phyloP scores from a whole-genome alignment of 2,888 invertebrate species.

The Trilocha varians region DNA sequence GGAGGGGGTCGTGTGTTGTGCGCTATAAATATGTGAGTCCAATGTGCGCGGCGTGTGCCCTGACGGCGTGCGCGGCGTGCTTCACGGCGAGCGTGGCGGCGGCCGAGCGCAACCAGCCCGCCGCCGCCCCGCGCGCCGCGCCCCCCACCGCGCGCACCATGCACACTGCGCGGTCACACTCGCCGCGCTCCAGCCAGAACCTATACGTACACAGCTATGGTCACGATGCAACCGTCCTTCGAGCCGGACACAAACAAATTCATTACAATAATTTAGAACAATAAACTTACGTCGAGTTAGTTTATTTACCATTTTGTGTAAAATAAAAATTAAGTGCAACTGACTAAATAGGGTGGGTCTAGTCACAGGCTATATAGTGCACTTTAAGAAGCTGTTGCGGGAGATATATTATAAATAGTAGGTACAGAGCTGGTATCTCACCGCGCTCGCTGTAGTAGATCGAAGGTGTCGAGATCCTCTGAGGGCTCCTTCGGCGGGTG shows the following conservation, averaged over 20 bases:
- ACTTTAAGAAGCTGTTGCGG: not conserved
- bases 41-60: constrained; percentile 90
- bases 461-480: constrained; percentile 50
- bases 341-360: too few relatives aligned
- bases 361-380: too few relatives aligned
- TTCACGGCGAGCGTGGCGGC: constrained; percentile 88
- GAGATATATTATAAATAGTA: not conserved
- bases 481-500: constrained; percentile 35
- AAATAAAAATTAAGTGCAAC: too few relatives aligned
- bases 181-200: constrained; percentile 90
- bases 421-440: constrained; percentile 13
- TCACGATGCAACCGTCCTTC: not conserved
- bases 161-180: constrained; percentile 86
- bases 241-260: not conserved
- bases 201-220: constrained; percentile 60
- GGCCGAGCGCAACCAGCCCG: constrained; percentile 88
- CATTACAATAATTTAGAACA: too few relatives aligned
- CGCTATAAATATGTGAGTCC: constrained; percentile 47
- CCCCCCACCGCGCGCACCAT: constrained; percentile 92
- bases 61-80: constrained; percentile 90
- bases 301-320: too few relatives aligned
- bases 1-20: not conserved
- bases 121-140: constrained; percentile 87
- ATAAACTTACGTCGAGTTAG: too few relatives aligned
- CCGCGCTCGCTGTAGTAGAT: constrained; percentile 50